Evolutionary conservation across 2,797 vertebrate genomes (phyloP), one percentile per base, ranked within the genome.

Genomic region (Microhierax caerulescens): DNA sequence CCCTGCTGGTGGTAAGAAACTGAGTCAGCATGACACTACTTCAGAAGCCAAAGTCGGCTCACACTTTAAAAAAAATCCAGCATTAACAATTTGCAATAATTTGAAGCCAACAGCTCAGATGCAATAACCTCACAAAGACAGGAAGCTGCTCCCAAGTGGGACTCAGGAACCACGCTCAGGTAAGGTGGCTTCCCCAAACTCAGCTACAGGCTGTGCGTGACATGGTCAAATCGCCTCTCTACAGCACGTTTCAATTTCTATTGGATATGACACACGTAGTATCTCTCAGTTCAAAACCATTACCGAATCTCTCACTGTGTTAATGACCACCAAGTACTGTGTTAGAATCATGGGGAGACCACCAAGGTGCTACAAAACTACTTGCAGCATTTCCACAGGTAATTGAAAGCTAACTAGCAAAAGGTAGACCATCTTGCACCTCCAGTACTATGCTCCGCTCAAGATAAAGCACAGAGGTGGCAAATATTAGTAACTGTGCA

Each of bases 191-290:
- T 57, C 56, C 56, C 53, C 77, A 53, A 45, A 76, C 28, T 6
- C n/a, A 6, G 45, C 67, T 70, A 30, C 13, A 30, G 69, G 39
- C 61, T 69, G 16, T 1, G 3, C 2, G 22, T 0, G 3, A 72
- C 24, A 22, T 0, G 0, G 50, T 32, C 34, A 43, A 48, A 61
- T 14, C 3, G 2, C 34, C 30, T 43, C 43, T 30, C 43, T 64
- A 27, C 0, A 0, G 3, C 24, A 36, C 0, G 0, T 41, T 79
- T 64, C 34, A 24, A 6, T 67, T 90, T 37, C 77, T 47, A 5
- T 5, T 45, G 36, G 56, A 19, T n/a, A 48, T 5, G 32, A 70
- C 8, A 50, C 7, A 13, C 3, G 18, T 2, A 41, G 1, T n/a
- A 60, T 19, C 56, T 68, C 69, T 28, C 36, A 41, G 36, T 24